Evolutionary conservation across 2,797 vertebrate species (phyloP), one percentile per base, ranked within the genome.

Genomic region (Liasis olivaceus): DNA sequence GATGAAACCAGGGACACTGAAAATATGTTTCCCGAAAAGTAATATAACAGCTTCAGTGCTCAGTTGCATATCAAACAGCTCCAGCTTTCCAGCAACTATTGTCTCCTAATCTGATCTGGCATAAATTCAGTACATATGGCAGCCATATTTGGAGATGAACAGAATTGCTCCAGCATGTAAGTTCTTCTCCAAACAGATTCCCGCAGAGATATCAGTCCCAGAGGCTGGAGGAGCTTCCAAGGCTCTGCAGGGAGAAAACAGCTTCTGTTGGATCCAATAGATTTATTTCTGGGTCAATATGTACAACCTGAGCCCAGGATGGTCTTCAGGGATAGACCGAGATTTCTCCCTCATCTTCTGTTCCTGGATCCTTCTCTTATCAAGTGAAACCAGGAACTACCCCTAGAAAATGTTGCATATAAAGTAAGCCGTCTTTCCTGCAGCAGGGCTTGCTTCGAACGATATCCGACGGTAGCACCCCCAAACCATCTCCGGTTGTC

Each of bases 31-130:
- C 47, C 87, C 5, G 85, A 88, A 84, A 91, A 95, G 90, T 85
- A 94, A 91, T 95, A 66, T 63, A 92, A 81, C 13, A 93, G 95
- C 58, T 95, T 85, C 11, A 1, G 14, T 66, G 56, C n/a, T 94
- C 42, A 56, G 91, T 87, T 93, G 93, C 95, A 94, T 94, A 89
- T 31, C 84, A 94, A 94, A 56, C 20, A 90, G 91, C 69, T 58
- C 63, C 26, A 12, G 56, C 92, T 94, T 93, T 92, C 28, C 87
- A 89, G 85, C 13, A 63, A 87, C n/a, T 42, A 36, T 20, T 54
- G 31, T 56, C 14, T 90, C 89, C 17, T 87, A 60, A 81, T 24
- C 63, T 20, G 64, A 77, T 62, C 60, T 77, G 69, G 42, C 64
- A 54, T 51, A 42, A 28, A 47, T 89, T 36, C 85, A n/a, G 28